Percentiles rank a stretch among this genome's conserved stretches.
These are phyloP conservation scores for Gasterosteus aculeatus DNA, from an alignment of 2,113 vertebrate genomes.

Conservation along the genomic window DNA sequence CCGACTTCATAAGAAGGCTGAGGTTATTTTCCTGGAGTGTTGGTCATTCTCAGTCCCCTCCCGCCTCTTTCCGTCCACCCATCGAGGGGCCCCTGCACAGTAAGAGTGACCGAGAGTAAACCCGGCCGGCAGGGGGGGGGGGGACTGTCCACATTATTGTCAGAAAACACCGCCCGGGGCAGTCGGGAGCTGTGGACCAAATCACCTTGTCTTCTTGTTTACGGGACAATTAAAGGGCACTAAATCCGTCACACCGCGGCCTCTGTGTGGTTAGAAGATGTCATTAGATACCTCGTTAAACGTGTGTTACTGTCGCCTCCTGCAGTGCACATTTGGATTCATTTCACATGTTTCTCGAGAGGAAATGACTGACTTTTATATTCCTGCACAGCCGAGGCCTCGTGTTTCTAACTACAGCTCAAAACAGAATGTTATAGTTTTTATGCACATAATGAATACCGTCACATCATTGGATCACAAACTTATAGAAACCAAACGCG, in stretches of 20 bases:
- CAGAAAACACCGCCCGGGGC: constrained; percentile 53
- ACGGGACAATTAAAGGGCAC: constrained; percentile 25
- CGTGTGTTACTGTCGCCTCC: neutral
- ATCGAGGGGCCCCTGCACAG: constrained; percentile 46
- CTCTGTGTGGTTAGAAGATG: neutral
- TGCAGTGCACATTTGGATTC: neutral
- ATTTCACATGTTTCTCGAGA: neutral
- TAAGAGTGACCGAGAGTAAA: constrained; percentile 78
- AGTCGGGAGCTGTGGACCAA: constrained; percentile 51
- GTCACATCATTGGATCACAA: neutral
- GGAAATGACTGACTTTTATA: neutral
- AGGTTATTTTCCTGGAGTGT: constrained; percentile 45
- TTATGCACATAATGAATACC: neutral
- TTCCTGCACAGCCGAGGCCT: neutral
- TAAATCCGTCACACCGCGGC: neutral
- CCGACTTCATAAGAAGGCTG: constrained; percentile 23
- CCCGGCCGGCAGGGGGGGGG: constrained; percentile 28
- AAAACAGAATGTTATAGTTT: neutral
- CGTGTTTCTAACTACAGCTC: neutral
- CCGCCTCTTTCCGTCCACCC: constrained; percentile 14
- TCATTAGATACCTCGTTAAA: neutral
- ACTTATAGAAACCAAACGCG: neutral
- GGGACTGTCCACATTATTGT: constrained; percentile 70
- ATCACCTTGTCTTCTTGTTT: constrained; percentile 53
- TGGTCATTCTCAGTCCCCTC: neutral